phyloP scores from a whole-genome alignment of 1,140 invertebrate species.

The Drosophila guanche region DNA sequence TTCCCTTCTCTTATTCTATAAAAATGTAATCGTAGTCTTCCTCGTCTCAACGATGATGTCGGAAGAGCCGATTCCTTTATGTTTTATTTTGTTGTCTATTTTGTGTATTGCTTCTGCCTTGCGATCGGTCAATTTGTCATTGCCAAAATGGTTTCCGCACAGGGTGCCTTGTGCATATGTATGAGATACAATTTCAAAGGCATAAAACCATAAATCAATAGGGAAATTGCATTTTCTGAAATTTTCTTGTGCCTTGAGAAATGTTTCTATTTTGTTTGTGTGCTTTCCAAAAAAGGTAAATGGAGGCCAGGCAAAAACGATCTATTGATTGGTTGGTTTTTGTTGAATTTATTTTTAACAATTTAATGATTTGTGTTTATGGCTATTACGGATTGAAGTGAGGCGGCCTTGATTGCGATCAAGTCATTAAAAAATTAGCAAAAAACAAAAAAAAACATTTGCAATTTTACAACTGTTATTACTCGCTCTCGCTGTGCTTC shows the following conservation, averaged over 20 bases:
- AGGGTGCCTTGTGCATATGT: slow-evolving; percentile 13
- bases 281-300: slow-evolving; percentile 33
- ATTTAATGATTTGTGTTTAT: slow-evolving; percentile 24
- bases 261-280: background rate
- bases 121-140: slow-evolving; percentile 47
- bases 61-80: background rate
- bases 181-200: slow-evolving; percentile 11
- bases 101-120: slow-evolving; percentile 26
- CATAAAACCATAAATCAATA: slow-evolving; percentile 31
- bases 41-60: no score
- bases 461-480: slow-evolving; percentile 33
- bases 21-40: no score
- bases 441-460: slow-evolving; percentile 8
- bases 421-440: slow-evolving; percentile 24
- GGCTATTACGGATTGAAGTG: slow-evolving; percentile 3
- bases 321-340: slow-evolving; percentile 18
- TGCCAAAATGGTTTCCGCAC: slow-evolving; percentile 53
- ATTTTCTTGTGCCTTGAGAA: slow-evolving; percentile 18
- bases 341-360: slow-evolving; percentile 24
- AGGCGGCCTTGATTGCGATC: background rate
- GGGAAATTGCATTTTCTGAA: slow-evolving; percentile 24
- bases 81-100: slow-evolving; percentile 10
- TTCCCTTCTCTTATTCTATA: no score
- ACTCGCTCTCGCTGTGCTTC: slow-evolving; percentile 16
- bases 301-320: slow-evolving; percentile 23